phyloP scores from a whole-genome alignment of 2,113 vertebrate genomes.

The Girardinichthys multiradiatus region DNA sequence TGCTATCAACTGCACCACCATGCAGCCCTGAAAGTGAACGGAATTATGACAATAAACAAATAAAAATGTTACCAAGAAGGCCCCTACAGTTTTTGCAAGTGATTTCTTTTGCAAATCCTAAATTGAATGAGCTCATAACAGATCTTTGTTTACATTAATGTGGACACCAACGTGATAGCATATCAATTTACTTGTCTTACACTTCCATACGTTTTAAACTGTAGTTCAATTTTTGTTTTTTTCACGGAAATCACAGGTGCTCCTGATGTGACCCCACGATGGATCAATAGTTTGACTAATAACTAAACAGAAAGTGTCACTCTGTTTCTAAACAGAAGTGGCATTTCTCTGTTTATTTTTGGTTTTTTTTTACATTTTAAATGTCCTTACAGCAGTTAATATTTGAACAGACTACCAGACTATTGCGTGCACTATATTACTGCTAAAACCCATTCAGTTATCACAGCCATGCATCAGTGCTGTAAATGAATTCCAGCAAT shows the following conservation, averaged over 20 bases:
- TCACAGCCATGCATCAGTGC: not conserved
- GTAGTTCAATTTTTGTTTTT: no score
- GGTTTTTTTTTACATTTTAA: not conserved
- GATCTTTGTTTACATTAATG: no score
- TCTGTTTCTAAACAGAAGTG: not conserved
- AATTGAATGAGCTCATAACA: no score
- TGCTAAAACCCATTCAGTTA: conserved; percentile 29
- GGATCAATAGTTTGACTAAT: not conserved
- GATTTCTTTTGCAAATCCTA: no score
- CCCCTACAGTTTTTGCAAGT: no score
- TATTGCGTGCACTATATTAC: conserved; percentile 18
- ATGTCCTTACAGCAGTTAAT: conserved; percentile 12
- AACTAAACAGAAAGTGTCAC: not conserved
- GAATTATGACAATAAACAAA: no score
- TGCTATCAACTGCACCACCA: no score
- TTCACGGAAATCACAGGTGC: not conserved
- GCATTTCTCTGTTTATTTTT: not conserved
- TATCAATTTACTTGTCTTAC: no score
- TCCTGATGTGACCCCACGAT: not conserved
- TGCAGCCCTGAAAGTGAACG: no score
- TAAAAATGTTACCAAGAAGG: no score
- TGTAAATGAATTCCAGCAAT: conserved; percentile 27
- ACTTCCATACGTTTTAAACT: no score
- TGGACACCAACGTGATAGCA: no score
- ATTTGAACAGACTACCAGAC: not conserved